Base-by-base conservation (phyloP, 2,113 vertebrate genomes). In the Larimichthys polyactis region DNA sequence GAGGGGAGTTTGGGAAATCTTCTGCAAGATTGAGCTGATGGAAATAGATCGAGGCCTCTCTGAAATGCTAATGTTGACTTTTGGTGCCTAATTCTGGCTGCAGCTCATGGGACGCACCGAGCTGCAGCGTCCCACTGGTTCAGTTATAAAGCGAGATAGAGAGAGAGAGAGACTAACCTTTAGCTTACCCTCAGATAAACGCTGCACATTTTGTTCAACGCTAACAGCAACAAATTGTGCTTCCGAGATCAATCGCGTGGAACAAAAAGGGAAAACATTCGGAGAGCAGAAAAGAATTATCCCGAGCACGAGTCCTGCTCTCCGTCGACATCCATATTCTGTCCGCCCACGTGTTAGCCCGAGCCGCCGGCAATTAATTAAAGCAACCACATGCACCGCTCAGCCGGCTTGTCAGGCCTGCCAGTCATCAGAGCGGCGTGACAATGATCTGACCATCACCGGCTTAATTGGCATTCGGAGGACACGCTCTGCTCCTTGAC, bases 41-140 rank as follows among this genome's bases (percentile, higher is more conserved):
- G 75, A 88, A 88, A 87, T 46, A 79, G 82, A 90, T 74, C 51
- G 52, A 46, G 52, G 67, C 29, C 51, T 85, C 51, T 85, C 83
- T 89, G 76, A 88, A 82, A 89, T 90, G 87, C 82, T 86, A 86
- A 90, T 91, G 86, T 85, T 88, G 90, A 81, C 87, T 90, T 87
- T 84, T 90, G 83, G 77, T 59, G 68, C 65, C 57, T 79, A 59
- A 80, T 80, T 84, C 12, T 51, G 65, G 46, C 72, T 29, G 67
- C 78, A 14, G 29, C 79, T 48, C 72, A 0, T 2, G 57, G 60
- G 88, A 84, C 36, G 2, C 32, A 0, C 22, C 3, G 7, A 27
- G 40, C 79, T 36, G 71, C 72, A 77, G 73, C 10, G 57, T 60
- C 49, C 44, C 59, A 4, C 19, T 9, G 58, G 64, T 68, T 86